phyloP scores from a whole-genome alignment of 2,113 vertebrate genomes.

The Aspiorhynchus laticeps region DNA sequence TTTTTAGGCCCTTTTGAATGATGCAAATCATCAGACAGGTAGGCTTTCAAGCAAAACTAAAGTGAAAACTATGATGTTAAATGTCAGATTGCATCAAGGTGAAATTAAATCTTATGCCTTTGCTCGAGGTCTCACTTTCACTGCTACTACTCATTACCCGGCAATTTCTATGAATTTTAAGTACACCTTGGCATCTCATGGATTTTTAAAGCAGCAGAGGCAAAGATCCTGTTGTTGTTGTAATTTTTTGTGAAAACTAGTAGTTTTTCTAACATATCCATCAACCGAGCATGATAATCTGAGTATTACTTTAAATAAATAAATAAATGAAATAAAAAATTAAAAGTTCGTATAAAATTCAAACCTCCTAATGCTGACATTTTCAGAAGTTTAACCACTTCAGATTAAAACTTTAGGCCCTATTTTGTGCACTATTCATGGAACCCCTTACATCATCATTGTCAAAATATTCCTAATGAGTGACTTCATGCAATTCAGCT shows the following conservation, averaged over 20 bases:
- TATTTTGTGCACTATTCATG: neutral
- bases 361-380: neutral
- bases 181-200: neutral
- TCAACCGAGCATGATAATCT: neutral
- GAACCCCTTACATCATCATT: neutral
- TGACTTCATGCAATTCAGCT: neutral
- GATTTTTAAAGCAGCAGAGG: neutral
- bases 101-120: neutral
- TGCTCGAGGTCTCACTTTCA: neutral
- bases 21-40: neutral
- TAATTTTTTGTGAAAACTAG: neutral
- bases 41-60: neutral
- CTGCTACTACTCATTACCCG: neutral
- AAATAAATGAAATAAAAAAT: neutral
- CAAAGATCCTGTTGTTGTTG: neutral
- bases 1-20: neutral
- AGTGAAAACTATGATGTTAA: conserved; percentile 13
- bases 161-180: neutral
- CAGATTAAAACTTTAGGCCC: too few relatives aligned
- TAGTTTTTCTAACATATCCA: neutral
- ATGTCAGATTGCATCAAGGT: neutral
- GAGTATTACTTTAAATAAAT: neutral
- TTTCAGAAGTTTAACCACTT: neutral
- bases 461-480: neutral
- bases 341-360: too few relatives aligned